Conservation (phyloP, 2,888 invertebrate genomes). For the Falcaria lacertinaria region DNA sequence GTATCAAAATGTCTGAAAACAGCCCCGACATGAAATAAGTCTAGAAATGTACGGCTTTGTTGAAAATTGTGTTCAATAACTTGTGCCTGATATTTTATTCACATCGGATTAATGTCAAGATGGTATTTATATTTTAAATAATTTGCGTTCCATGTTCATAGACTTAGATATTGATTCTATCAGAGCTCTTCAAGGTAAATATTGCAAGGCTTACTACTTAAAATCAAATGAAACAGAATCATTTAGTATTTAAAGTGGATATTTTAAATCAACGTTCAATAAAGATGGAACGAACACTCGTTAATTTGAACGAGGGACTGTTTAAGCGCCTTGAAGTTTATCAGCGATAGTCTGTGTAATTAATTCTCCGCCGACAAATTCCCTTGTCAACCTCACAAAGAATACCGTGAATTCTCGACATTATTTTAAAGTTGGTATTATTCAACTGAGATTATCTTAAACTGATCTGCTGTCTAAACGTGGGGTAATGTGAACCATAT, state of each 20-base stretch:
- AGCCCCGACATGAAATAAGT: background rate
- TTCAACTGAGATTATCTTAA: conserved; percentile 9
- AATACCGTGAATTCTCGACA: background rate
- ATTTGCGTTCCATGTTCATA: too few relatives aligned
- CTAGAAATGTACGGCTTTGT: background rate
- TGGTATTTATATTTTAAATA: too few relatives aligned
- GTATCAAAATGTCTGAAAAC: background rate
- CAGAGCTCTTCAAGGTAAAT: too few relatives aligned
- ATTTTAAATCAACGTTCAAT: too few relatives aligned
- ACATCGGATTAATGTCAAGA: background rate
- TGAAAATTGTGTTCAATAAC: background rate
- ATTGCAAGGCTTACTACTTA: too few relatives aligned
- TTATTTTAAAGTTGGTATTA: background rate
- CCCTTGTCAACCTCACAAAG: background rate
- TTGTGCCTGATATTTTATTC: background rate
- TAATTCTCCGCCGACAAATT: background rate
- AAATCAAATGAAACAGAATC: too few relatives aligned
- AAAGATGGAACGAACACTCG: too few relatives aligned
- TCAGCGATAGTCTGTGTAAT: background rate
- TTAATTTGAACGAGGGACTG: too few relatives aligned
- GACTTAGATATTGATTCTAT: too few relatives aligned
- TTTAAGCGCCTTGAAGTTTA: background rate
- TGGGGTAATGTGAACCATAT: conserved; percentile 17
- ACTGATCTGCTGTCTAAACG: conserved; percentile 13
- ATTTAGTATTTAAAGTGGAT: too few relatives aligned